Conservation (phyloP, 2,113 vertebrate genomes). For the Ancistrus triradiatus region DNA sequence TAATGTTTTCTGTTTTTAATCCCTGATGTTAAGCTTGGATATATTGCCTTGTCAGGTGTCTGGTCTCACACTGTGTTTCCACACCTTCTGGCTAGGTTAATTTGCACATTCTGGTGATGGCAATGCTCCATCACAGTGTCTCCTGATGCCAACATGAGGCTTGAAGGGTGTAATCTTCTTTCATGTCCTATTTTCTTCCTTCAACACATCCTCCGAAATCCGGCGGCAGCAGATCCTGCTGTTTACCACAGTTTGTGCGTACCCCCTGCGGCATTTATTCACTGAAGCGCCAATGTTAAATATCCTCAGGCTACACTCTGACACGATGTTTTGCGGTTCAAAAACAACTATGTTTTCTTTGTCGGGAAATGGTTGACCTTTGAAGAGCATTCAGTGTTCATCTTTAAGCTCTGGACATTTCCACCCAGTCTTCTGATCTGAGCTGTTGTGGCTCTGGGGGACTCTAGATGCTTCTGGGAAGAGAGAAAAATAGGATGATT, state of each 20-base stretch:
- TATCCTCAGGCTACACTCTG: conserved; percentile 3
- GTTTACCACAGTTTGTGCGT: neutral
- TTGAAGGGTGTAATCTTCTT: neutral
- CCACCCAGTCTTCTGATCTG: conserved; percentile 38
- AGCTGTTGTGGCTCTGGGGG: conserved; percentile 1
- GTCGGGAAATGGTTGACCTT: conserved; percentile 7
- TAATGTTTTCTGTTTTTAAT: too few relatives aligned
- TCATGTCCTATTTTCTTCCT: neutral
- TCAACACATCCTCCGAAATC: neutral
- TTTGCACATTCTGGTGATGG: conserved; percentile 15
- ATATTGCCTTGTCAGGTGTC: too few relatives aligned
- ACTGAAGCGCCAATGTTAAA: neutral
- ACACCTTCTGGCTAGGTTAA: conserved; percentile 9
- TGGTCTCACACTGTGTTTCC: neutral
- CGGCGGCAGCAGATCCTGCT: too few relatives aligned
- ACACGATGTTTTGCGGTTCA: neutral
- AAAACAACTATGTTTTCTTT: conserved; percentile 7
- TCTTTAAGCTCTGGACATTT: conserved; percentile 3
- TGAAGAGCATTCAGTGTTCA: conserved; percentile 4
- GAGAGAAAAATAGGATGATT: neutral
- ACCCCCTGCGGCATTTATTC: neutral
- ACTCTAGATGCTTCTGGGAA: neutral
- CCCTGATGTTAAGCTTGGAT: too few relatives aligned
- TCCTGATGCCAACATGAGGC: conserved; percentile 4
- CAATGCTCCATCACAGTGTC: neutral